phyloP scores from a whole-genome alignment of 2,888 invertebrate species.

The Linyphia triangularis region DNA sequence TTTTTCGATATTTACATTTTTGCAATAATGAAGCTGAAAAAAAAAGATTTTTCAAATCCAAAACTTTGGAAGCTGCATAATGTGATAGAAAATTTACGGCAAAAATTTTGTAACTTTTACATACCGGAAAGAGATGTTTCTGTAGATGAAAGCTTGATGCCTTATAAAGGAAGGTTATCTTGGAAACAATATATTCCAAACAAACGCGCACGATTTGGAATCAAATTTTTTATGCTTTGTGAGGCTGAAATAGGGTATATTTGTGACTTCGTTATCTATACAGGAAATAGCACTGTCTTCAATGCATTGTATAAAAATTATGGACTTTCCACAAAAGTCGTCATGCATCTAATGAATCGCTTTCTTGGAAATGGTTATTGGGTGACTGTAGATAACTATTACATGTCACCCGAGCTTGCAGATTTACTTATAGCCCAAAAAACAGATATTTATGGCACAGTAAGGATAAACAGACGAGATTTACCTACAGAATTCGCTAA shows the following conservation, averaged over 20 bases:
- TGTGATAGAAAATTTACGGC: no score
- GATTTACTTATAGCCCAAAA: constrained; percentile 27
- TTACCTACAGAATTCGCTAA: neutral
- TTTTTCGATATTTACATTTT: no score
- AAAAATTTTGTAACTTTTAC: no score
- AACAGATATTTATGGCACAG: neutral
- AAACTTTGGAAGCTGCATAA: no score
- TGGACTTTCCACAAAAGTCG: constrained; percentile 15
- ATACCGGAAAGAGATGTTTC: constrained; percentile 62
- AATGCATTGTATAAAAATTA: neutral
- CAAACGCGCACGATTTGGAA: constrained; percentile 74
- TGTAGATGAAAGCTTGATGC: constrained; percentile 74
- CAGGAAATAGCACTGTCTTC: constrained; percentile 7
- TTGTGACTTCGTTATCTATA: constrained; percentile 47
- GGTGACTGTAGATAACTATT: constrained; percentile 68
- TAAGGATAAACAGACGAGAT: neutral
- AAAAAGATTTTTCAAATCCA: no score
- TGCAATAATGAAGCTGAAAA: no score
- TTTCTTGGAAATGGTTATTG: constrained; percentile 41
- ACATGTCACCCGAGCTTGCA: constrained; percentile 4
- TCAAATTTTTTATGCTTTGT: constrained; percentile 71
- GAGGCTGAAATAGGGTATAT: constrained; percentile 71
- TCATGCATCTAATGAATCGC: constrained; percentile 32
- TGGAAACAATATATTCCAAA: constrained; percentile 75
- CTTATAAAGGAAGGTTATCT: constrained; percentile 65